Evolutionary conservation across 2,888 invertebrate species (phyloP), one percentile per base, ranked within the genome.

Genomic region (Harpalus rubripes): DNA sequence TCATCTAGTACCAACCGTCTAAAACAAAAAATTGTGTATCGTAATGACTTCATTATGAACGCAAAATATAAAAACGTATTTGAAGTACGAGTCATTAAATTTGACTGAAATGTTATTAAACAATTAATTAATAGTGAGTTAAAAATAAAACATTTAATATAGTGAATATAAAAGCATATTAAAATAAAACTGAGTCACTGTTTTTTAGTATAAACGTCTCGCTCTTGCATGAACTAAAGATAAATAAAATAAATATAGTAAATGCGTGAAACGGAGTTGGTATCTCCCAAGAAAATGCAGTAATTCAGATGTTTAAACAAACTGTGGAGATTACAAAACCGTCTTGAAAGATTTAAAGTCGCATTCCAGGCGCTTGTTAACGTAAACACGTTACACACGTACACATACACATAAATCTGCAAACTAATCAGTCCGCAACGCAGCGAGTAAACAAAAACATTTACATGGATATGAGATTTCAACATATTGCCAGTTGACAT

Each of bases 391-490:
- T 82, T 59, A 72, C 39, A 72, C 32, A 81, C 72, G n/a, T 44
- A 72, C 72, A 41, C 56, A 78, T 26, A 78, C 78, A 78, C 78
- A 78, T 78, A 78, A 78, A 78, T 78, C 59, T 78, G 78, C 56
- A 58, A 78, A 78, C 78, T 78, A 78, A 78, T 78, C 78, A 78
- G 56, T 58, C 22, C 58, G 59, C 78, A 59, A 58, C 56, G 78
- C 58, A 58, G 78, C 78, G 78, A 56, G 82, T 82, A 82, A 82
- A 82, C 82, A 82, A 72, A 82, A 82, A 82, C 82, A 82, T 82
- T 82, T 82, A 72, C 82, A 82, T 82, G 82, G 26, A 82, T 82
- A 72, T 68, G 82, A 82, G 72, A 82, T 82, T 82, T 82, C 82
- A 65, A 82, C 82, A 72, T 78, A 44, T 74, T 74, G 72, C 72